These are phyloP conservation scores for Caenorhabditis sp. DNA, from an alignment of 2,888 invertebrate species.

Conservation along the genomic window DNA sequence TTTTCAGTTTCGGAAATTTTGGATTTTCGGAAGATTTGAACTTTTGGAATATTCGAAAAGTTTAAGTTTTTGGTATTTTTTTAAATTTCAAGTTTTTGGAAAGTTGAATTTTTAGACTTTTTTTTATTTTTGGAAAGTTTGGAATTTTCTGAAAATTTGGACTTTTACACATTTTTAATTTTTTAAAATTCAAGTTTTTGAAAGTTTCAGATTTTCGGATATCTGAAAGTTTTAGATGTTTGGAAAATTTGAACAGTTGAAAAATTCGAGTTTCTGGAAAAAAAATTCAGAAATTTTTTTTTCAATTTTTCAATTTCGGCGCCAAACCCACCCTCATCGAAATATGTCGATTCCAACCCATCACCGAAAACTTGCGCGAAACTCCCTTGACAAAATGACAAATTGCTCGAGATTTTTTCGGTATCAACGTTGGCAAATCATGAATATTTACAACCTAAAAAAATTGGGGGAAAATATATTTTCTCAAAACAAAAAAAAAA, in stretches of 20 bases:
- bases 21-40: too few species aligned
- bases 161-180: not conserved
- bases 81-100: too few species aligned
- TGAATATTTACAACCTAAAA: slow-evolving; percentile 10
- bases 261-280: not conserved
- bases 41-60: too few species aligned
- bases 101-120: too few species aligned
- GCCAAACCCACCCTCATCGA: slow-evolving; percentile 21
- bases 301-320: not conserved
- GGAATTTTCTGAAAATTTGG: not conserved
- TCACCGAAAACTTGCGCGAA: slow-evolving; percentile 37
- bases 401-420: slow-evolving; percentile 36
- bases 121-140: too few species aligned
- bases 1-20: too few species aligned
- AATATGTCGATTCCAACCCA: slow-evolving; percentile 40
- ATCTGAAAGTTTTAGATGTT: too few species aligned
- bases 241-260: too few species aligned
- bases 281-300: not conserved
- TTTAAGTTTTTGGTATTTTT: too few species aligned
- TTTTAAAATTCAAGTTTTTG: too few species aligned
- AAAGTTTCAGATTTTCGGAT: too few species aligned
- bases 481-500: not conserved
- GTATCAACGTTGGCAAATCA: slow-evolving; percentile 19
- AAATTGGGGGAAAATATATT: not conserved
- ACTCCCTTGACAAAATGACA: slow-evolving; percentile 40